Base-by-base conservation (phyloP, 2,797 vertebrate genomes). In the Periophthalmus magnuspinnatus region DNA sequence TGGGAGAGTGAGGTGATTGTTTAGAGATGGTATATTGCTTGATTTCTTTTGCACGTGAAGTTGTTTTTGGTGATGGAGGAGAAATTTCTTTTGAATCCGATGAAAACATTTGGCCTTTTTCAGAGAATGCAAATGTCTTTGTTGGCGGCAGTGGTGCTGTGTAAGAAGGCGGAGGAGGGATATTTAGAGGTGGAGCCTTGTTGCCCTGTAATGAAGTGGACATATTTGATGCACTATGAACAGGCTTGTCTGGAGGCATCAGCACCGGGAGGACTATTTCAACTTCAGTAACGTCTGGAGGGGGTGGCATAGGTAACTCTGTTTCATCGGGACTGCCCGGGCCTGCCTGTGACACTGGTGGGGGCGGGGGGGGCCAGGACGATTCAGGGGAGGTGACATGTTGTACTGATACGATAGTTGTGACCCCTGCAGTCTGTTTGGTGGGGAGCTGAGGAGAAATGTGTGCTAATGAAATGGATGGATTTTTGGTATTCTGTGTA, bases 281-380 rank as follows among this genome's bases (percentile, higher is more conserved):
- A 0, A 24, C 78, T 41, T 75, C 83, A 58, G 76, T 65, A 68
- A 91, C 89, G 52, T 90, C 65, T 24, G 91, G 89, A 1, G 93
- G 89, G 0, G 93, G 92, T 0, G 87, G 91, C 2, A 92, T 90
- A 69, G 93, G 90, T 19, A 91, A 90, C 45, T 92, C 93, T 22
- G 84, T 74, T 52, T 95, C 95, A 38, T 95, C 94, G 0, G 91
- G 86, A 16, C 92, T 90, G 21, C 81, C 82, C 1, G 91, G 34
- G 84, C 83, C 54, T 84, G 74, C 88, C 7, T 88, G 91, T 55
- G 91, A 88, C 0, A 86, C 71, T 54, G 90, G 85, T 19, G 91
- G 85, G 0, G 90, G 95, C 0, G 95, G 96, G 0, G 95, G 96
- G 0, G 96, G 96, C 96, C 95, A 96, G 80, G 72, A 78, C 0